Conservation (phyloP, 2,797 vertebrate species). For the Sebastes iracundus region DNA sequence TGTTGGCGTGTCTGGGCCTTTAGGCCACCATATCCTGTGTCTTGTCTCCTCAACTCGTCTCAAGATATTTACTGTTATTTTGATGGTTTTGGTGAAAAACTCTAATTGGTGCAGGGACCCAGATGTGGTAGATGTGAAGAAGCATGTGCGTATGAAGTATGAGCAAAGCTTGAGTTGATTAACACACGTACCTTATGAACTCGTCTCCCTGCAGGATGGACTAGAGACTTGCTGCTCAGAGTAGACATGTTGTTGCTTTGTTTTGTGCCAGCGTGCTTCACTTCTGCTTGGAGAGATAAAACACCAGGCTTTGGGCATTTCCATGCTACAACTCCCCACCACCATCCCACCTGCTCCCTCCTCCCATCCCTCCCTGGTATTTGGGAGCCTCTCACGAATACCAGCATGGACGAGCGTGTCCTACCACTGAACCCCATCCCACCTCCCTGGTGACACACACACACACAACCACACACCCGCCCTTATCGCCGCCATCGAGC, state of each 20-base stretch:
- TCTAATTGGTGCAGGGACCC: not conserved
- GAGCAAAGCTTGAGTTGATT: not conserved
- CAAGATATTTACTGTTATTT: not conserved
- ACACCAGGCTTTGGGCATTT: constrained; percentile 45
- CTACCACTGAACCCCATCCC: constrained; percentile 82
- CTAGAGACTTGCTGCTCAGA: not conserved
- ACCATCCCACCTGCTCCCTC: constrained; percentile 6
- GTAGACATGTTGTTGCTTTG: not conserved
- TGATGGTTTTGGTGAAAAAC: not conserved
- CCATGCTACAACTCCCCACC: constrained; percentile 20
- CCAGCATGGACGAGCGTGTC: constrained; percentile 81
- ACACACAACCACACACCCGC: constrained; percentile 44
- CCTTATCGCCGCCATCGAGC: constrained; percentile 73
- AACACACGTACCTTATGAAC: not conserved
- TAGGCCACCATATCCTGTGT: too few species aligned
- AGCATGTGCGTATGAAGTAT: not conserved
- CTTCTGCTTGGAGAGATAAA: constrained; percentile 30
- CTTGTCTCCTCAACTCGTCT: not conserved
- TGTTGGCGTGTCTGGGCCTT: too few species aligned
- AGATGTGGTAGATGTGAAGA: not conserved
- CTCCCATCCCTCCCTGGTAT: constrained; percentile 56
- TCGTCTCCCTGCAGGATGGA: not conserved
- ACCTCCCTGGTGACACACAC: constrained; percentile 56
- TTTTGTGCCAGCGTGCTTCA: not conserved
- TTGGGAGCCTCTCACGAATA: constrained; percentile 84